A percentile compares a stretch with the other conserved stretches of the same genome.
These are phyloP conservation scores for Crepidodera aurea DNA, from an alignment of 2,888 invertebrate genomes.

Conservation along the genomic window DNA sequence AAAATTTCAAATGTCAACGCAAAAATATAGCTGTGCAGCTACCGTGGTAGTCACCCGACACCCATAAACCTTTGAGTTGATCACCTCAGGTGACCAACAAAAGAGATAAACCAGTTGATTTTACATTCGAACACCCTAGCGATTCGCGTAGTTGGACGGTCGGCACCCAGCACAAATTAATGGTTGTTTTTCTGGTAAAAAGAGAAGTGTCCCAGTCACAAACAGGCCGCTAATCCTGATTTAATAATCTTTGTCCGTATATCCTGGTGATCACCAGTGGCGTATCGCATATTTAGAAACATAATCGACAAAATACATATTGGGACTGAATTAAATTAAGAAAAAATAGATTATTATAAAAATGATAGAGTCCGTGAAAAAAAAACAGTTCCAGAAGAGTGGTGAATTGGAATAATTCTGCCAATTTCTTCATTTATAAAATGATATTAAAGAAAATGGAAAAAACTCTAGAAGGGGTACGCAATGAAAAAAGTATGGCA, in stretches of 20 bases:
- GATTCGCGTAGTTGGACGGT: conserved; percentile 31
- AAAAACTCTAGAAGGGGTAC: no score
- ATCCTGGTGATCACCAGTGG: conserved; percentile 29
- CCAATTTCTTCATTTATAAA: no score
- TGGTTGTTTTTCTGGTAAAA: conserved; percentile 55
- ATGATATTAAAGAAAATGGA: no score
- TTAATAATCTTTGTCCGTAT: conserved; percentile 61
- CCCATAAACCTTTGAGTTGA: conserved; percentile 47
- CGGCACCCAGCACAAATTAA: conserved; percentile 57
- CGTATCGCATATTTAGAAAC: neutral
- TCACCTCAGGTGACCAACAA: conserved; percentile 46
- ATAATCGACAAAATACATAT: no score
- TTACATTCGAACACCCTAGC: conserved; percentile 49
- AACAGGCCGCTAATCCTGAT: conserved; percentile 62
- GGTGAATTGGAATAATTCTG: no score
- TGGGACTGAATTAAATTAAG: no score
- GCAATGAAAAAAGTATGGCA: no score
- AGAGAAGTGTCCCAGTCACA: conserved; percentile 49
- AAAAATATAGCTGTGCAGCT: conserved; percentile 32
- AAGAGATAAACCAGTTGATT: conserved; percentile 49
- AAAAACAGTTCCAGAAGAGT: no score
- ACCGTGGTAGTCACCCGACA: conserved; percentile 45
- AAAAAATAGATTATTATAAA: no score
- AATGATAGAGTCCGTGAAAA: no score
- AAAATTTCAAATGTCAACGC: conserved; percentile 10